These are phyloP conservation scores for Poeciliopsis presidionis DNA, from an alignment of 2,797 vertebrate species.

Conservation along the genomic window DNA sequence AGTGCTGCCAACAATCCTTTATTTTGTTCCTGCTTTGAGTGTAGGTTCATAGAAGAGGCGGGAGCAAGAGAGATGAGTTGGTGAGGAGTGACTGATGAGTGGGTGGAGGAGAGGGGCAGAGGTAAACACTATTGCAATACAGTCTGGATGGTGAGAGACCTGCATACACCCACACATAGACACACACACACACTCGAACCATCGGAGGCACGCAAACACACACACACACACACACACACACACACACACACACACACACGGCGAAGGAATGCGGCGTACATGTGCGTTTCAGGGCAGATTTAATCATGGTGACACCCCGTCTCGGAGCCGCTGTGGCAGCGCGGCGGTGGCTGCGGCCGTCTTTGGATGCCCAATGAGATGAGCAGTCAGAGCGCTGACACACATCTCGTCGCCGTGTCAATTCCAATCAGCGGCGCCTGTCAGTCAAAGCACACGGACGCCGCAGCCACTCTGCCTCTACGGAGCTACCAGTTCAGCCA, in stretches of 20 bases:
- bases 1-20: constrained; percentile 37
- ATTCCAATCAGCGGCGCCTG: constrained; percentile 80
- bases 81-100: constrained; percentile 73
- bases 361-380: constrained; percentile 74
- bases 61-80: constrained; percentile 63
- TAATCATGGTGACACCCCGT: constrained; percentile 75
- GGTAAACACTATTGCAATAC: constrained; percentile 69
- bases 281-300: constrained; percentile 59
- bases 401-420: constrained; percentile 79
- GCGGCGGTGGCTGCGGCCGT: constrained; percentile 58
- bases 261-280: constrained; percentile 26
- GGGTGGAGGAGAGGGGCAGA: constrained; percentile 66
- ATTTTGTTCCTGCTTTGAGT: constrained; percentile 53
- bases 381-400: constrained; percentile 81
- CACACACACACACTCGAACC: constrained; percentile 30
- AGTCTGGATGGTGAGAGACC: constrained; percentile 56
- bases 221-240: constrained; percentile 38
- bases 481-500: constrained; percentile 60
- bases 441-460: constrained; percentile 67
- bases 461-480: constrained; percentile 42
- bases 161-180: constrained; percentile 40
- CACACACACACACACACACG: constrained; percentile 45
- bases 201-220: constrained; percentile 27
- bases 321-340: constrained; percentile 56
- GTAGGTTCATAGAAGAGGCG: constrained; percentile 57